Conservation (phyloP, 2,888 invertebrate species). For the Coelopa pilipes region DNA sequence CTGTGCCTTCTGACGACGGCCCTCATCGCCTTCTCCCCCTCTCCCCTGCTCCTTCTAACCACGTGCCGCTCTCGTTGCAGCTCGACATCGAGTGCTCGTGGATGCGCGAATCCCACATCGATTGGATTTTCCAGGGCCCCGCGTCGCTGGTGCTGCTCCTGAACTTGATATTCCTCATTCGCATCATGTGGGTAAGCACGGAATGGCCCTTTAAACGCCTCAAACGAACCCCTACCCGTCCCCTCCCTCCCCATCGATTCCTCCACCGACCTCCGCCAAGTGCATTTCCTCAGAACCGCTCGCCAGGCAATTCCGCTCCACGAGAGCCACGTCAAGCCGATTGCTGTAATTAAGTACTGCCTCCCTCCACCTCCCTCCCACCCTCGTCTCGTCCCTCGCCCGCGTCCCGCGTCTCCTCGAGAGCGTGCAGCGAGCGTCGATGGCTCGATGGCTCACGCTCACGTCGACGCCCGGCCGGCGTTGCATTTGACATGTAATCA, state of each 20-base stretch:
- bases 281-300: too few species aligned
- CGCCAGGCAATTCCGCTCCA: too few species aligned
- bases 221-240: background rate
- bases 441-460: too few species aligned
- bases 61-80: slow-evolving; percentile 47
- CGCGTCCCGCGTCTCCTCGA: too few species aligned
- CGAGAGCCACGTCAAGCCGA: too few species aligned
- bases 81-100: slow-evolving; percentile 76
- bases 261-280: background rate
- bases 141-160: slow-evolving; percentile 82
- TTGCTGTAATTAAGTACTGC: too few species aligned
- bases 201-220: slow-evolving; percentile 39
- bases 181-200: slow-evolving; percentile 86
- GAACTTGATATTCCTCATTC: slow-evolving; percentile 83
- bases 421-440: too few species aligned
- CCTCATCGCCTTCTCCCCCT: background rate
- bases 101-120: slow-evolving; percentile 82
- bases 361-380: too few species aligned
- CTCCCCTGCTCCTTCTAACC: too few species aligned
- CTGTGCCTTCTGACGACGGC: background rate
- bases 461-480: too few species aligned
- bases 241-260: background rate
- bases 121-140: slow-evolving; percentile 89
- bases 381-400: too few species aligned
- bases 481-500: too few species aligned